Base-by-base conservation (phyloP, 2,888 invertebrate genomes). In the Phanerotoma sp. region DNA sequence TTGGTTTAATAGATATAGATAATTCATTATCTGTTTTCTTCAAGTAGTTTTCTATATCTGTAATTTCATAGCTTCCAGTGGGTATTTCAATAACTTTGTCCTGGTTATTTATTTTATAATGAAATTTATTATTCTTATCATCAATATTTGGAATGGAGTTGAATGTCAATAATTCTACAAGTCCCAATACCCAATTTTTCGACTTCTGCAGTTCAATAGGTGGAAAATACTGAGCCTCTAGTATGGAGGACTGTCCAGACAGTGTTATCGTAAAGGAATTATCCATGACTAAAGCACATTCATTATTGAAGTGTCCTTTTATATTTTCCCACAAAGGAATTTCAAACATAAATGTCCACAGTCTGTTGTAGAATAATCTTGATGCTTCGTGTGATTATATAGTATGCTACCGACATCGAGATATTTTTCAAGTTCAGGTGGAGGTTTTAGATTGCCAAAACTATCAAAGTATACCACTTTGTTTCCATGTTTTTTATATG, bases 141-240 rank as follows among this genome's bases (percentile, higher is more conserved):
- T 74, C 70, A 2, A 75, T 62, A 61, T 74, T 75, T 2, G 71
- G 69, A 52, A 74, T 69, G n/a, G n/a, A n/a, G n/a, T n/a, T n/a
- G n/a, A n/a, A n/a, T n/a, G n/a, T n/a, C n/a, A n/a, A n/a, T n/a
- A n/a, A n/a, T n/a, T n/a, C n/a, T n/a, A n/a, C n/a, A n/a, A n/a
- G n/a, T n/a, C n/a, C n/a, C n/a, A n/a, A 62, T 42, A 53, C 58
- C 58, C 69, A 71, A 18, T 64, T 61, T 48, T 63, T 56, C 28
- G 50, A 42, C 16, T 51, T 32, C 22, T 61, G 58, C 15, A 71
- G 56, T 33, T 67, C 65, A 44, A 70, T 66, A 1, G n/a, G n/a
- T n/a, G n/a, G n/a, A n/a, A n/a, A n/a, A n/a, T n/a, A n/a, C n/a
- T n/a, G n/a, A n/a, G n/a, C 56, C 28, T 59, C 60, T 15, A 72